Conservation (phyloP, 23 tunicate genomes). For the Corella eumyota region DNA sequence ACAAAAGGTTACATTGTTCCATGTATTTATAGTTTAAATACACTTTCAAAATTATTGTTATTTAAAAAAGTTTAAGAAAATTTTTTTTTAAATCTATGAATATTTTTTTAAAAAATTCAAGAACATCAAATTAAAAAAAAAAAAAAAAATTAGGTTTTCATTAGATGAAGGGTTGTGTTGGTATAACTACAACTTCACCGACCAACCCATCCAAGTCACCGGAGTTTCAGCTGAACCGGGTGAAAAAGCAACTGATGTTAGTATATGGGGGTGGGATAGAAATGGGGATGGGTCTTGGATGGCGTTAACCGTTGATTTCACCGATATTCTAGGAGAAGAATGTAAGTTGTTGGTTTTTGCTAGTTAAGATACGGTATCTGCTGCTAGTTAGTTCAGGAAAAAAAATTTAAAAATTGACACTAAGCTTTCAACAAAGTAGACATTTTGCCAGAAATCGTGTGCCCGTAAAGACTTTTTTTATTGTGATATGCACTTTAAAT, state of each 20-base stretch:
- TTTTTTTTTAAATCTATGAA: not conserved
- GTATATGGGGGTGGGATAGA: slow-evolving; percentile 91
- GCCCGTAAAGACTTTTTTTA: too few relatives aligned
- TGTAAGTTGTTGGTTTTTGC: slow-evolving; percentile 31
- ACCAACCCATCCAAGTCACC: slow-evolving; percentile 40
- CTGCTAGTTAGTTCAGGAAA: not conserved
- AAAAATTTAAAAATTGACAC: not conserved
- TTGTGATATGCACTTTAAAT: too few relatives aligned
- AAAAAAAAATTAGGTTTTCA: slow-evolving; percentile 32
- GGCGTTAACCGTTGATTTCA: slow-evolving; percentile 58
- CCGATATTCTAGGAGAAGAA: slow-evolving; percentile 24
- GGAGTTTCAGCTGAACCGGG: slow-evolving; percentile 92
- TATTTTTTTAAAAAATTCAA: not conserved
- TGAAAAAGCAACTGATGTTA: slow-evolving; percentile 60
- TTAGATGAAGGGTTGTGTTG: slow-evolving; percentile 93
- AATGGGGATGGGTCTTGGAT: slow-evolving; percentile 70
- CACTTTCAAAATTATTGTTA: not conserved
- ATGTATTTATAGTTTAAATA: not conserved
- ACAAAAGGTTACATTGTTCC: too few relatives aligned
- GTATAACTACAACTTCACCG: slow-evolving; percentile 52
- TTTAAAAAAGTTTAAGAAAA: not conserved
- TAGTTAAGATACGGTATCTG: not conserved
- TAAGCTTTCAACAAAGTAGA: too few relatives aligned
- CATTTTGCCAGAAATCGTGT: too few relatives aligned
- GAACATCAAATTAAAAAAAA: too few relatives aligned